A percentile compares a stretch with the other conserved stretches of the same genome.
These are phyloP conservation scores for Nomada fucata DNA, from an alignment of 2,888 invertebrate genomes.

Conservation along the genomic window DNA sequence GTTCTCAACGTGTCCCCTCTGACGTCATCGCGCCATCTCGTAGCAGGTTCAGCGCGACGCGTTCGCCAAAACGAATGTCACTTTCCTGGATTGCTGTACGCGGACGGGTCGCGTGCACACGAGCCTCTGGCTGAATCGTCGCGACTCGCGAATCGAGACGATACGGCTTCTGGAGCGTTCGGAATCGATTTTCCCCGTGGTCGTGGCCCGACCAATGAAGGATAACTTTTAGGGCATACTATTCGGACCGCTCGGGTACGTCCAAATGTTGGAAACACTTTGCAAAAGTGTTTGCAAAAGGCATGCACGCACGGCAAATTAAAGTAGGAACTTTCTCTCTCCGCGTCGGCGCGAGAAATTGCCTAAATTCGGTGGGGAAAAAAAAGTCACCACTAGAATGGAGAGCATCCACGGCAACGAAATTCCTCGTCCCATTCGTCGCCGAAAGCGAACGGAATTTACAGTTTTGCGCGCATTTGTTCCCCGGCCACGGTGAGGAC, in stretches of 20 bases:
- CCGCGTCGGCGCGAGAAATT: neutral
- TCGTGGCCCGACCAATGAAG: too few species aligned
- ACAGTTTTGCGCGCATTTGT: conserved; percentile 55
- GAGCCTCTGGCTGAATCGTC: neutral
- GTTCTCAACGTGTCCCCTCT: conserved; percentile 37
- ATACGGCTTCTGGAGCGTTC: neutral
- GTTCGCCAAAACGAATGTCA: neutral
- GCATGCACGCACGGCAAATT: neutral
- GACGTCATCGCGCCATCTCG: conserved; percentile 43
- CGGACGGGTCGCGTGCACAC: conserved; percentile 1
- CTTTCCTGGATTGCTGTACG: too few species aligned
- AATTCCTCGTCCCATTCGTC: conserved; percentile 32
- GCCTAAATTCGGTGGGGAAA: neutral
- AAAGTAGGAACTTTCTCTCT: neutral
- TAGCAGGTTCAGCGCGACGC: neutral
- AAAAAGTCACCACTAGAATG: neutral
- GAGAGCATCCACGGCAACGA: conserved; percentile 21
- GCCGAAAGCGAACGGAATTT: conserved; percentile 46
- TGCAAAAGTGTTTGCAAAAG: too few species aligned
- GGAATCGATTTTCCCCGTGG: conserved; percentile 7
- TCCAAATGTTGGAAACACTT: too few species aligned
- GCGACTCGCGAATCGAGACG: conserved; percentile 6
- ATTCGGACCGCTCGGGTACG: too few species aligned
- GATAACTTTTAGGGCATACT: too few species aligned
- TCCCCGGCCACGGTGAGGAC: conserved; percentile 36